These are phyloP conservation scores for Diuraphis noxia DNA, from an alignment of 1,140 invertebrate genomes.

Conservation along the genomic window DNA sequence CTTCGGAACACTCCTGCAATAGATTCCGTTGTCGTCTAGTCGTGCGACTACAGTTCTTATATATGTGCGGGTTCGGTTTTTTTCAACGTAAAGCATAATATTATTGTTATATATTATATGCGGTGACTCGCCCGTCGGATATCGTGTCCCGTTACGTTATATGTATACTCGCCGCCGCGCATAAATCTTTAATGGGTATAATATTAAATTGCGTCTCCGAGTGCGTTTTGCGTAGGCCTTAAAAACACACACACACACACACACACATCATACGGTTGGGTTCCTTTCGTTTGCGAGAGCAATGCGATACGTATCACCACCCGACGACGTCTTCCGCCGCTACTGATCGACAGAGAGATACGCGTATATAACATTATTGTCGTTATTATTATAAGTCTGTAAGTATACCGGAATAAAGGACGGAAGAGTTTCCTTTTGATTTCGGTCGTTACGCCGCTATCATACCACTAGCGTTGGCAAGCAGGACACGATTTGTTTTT, in stretches of 20 bases:
- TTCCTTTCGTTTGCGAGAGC: not conserved
- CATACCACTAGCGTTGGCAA: not conserved
- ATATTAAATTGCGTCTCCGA: not conserved
- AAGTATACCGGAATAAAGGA: not conserved
- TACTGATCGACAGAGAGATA: not conserved
- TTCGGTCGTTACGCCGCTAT: not conserved
- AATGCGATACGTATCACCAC: constrained; percentile 4
- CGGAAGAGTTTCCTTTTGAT: not conserved
- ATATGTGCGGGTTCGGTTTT: not conserved
- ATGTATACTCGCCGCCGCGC: not conserved
- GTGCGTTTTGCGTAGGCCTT: not conserved
- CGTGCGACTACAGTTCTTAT: not conserved
- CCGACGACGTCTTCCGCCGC: not conserved
- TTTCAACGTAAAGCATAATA: not conserved
- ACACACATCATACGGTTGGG: not conserved
- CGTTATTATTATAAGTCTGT: not conserved
- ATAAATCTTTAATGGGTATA: not conserved
- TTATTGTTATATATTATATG: not conserved
- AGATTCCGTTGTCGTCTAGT: too few species aligned
- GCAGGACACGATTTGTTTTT: not conserved
- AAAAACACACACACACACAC: not conserved
- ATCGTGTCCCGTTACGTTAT: not conserved
- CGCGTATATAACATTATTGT: not conserved
- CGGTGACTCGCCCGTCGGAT: not conserved
- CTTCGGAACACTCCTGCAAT: too few species aligned